Conservation (phyloP, 64 coral and sea anemone genomes). For the Montipora foliosa region DNA sequence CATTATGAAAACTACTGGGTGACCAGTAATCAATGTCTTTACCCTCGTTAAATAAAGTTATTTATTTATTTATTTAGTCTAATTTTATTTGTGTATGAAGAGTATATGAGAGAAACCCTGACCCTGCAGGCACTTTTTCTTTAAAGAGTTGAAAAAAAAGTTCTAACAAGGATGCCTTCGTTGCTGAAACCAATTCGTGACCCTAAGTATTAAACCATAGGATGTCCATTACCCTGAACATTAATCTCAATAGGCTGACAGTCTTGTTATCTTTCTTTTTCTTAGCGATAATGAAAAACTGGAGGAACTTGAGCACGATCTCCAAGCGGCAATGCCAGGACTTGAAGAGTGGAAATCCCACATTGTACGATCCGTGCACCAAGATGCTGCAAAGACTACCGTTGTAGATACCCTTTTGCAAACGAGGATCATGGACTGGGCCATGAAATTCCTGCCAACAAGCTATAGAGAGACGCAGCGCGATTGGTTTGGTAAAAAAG, state of each 20-base stretch:
- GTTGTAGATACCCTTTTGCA: background rate
- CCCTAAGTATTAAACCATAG: background rate
- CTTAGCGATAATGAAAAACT: background rate
- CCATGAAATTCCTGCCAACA: slow-evolving; percentile 16
- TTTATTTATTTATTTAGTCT: too few species aligned
- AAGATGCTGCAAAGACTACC: slow-evolving; percentile 27
- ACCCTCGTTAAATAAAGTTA: too few species aligned
- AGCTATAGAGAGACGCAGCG: slow-evolving; percentile 39
- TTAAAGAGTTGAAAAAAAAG: background rate
- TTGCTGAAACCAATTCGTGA: background rate
- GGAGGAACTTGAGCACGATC: slow-evolving; percentile 28
- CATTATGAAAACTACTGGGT: too few species aligned
- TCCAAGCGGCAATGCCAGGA: background rate
- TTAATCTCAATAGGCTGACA: background rate
- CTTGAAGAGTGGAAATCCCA: slow-evolving; percentile 3
- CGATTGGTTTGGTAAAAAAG: slow-evolving; percentile 30
- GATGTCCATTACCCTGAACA: background rate
- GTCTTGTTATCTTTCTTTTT: background rate
- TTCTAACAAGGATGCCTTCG: background rate
- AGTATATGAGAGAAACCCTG: too few species aligned
- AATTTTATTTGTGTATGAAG: too few species aligned
- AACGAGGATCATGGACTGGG: slow-evolving; percentile 1
- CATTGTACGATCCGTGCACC: slow-evolving; percentile 14
- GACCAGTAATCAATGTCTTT: too few species aligned
- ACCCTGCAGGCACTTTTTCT: background rate